These are phyloP conservation scores for Callyntrura guangdongensis DNA, from an alignment of 2,888 invertebrate species.

Conservation along the genomic window DNA sequence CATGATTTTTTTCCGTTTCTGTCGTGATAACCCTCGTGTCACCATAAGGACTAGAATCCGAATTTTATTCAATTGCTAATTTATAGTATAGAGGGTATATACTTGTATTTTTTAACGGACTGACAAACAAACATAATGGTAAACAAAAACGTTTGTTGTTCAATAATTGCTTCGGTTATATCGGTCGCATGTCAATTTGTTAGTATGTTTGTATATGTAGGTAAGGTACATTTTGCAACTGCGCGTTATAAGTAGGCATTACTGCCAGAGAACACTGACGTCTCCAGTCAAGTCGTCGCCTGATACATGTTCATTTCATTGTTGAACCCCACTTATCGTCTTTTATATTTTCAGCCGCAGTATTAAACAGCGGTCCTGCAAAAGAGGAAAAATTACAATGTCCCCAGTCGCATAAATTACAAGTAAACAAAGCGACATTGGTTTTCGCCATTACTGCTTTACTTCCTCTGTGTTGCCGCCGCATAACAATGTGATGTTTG, in stretches of 20 bases:
- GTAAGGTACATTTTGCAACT: too few species aligned
- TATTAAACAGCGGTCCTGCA: not conserved
- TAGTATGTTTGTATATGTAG: too few species aligned
- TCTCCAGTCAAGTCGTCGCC: not conserved
- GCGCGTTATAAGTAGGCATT: too few species aligned
- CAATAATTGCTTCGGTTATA: too few species aligned
- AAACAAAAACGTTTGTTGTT: too few species aligned
- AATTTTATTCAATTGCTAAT: too few species aligned
- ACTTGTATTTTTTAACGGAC: too few species aligned
- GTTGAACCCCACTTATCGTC: not conserved
- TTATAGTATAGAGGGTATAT: too few species aligned
- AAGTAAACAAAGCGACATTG: slow-evolving; percentile 48
- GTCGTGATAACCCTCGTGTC: too few species aligned
- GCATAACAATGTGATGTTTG: slow-evolving; percentile 10
- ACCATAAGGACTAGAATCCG: too few species aligned
- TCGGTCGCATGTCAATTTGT: too few species aligned
- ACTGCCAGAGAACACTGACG: not conserved
- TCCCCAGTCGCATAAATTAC: not conserved
- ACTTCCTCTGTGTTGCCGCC: not conserved
- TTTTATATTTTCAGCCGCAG: not conserved
- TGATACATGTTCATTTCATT: not conserved
- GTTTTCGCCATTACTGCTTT: slow-evolving; percentile 14
- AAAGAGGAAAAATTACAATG: not conserved
- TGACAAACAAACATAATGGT: not conserved
- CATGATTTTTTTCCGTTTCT: too few species aligned